Evolutionary conservation across 2,113 vertebrate genomes (phyloP), one percentile per base, ranked within the genome.

Genomic region (Cyrtonyx montezumae): DNA sequence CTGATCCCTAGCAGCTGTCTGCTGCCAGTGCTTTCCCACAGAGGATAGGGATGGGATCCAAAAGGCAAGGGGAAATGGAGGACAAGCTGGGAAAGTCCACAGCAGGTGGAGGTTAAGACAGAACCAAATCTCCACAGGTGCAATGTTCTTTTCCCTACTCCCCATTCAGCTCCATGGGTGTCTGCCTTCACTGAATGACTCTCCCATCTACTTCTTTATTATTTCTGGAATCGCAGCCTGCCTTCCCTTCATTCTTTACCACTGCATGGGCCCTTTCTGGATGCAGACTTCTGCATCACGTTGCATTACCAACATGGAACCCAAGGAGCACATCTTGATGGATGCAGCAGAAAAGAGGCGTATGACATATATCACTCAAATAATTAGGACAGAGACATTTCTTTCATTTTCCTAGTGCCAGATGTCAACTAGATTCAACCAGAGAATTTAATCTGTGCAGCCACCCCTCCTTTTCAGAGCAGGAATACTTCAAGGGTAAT

Each of bases 71-170:
- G 71, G 94, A 94, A 96, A 94, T 75, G 79, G 73, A 96, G 68
- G 90, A 94, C 85, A 96, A 70, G 46, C 88, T 88, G 71, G 42
- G 68, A 90, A 96, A 56, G 77, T 87, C 90, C 81, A 87, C 84
- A 94, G 92, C 93, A 94, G 94, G 94, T 96, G 93, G 80, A 95
- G 68, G 42, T 90, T 93, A 90, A 94, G 68, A 67, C 21, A 85
- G n/a, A 87, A 85, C 28, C 0, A 2, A 90, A 70, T 59, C 42
- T 85, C 79, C 49, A 59, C 23, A 59, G 75, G 37, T 83, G 32
- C 36, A 66, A 43, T 74, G 76, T 58, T 49, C 51, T 77, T 94
- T 89, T 90, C 34, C 34, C 37, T 77, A 68, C 65, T 74, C 62
- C 77, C 45, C 14, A 46, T 30, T 78, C 46, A 70, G 32, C 19